Evolutionary conservation across 2,113 vertebrate species (phyloP).

Genomic region (Myotis yumanensis): DNA sequence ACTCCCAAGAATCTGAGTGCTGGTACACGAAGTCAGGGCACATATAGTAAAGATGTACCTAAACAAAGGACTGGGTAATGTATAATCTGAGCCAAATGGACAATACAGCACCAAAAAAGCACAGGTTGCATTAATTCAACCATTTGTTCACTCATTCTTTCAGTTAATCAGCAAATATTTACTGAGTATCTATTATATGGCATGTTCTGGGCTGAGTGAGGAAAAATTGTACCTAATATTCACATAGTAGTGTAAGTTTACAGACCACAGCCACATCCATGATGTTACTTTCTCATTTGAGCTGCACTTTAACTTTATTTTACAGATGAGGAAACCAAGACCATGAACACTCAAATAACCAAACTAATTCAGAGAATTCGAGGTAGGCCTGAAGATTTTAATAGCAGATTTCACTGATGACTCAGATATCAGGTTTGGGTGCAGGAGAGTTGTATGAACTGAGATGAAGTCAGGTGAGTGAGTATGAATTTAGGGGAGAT

Average conservation of each 20-base stretch:
- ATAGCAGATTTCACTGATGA: not conserved
- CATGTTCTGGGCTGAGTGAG: not conserved
- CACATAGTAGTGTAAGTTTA: not conserved
- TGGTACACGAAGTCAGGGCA: not conserved
- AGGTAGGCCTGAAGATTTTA: not conserved
- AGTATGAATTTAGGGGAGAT: not conserved
- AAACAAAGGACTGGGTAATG: not conserved
- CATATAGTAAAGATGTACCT: not conserved
- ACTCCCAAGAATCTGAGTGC: not conserved
- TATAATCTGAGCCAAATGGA: not conserved
- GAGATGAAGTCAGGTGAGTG: not conserved
- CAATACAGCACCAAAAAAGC: not conserved
- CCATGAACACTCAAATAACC: not conserved
- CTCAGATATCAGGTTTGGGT: not conserved
- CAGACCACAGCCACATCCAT: not conserved
- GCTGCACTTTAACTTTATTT: not conserved
- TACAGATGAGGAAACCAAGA: not conserved
- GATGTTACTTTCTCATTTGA: not conserved
- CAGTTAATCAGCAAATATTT: not conserved
- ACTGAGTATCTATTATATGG: not conserved
- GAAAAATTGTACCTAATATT: no score
- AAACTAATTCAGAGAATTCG: not conserved
- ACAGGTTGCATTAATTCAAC: not conserved
- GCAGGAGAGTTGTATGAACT: not conserved
- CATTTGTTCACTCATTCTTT: not conserved